These are phyloP conservation scores for Pitangus sulphuratus DNA, from an alignment of 2,797 vertebrate species.

Conservation along the genomic window DNA sequence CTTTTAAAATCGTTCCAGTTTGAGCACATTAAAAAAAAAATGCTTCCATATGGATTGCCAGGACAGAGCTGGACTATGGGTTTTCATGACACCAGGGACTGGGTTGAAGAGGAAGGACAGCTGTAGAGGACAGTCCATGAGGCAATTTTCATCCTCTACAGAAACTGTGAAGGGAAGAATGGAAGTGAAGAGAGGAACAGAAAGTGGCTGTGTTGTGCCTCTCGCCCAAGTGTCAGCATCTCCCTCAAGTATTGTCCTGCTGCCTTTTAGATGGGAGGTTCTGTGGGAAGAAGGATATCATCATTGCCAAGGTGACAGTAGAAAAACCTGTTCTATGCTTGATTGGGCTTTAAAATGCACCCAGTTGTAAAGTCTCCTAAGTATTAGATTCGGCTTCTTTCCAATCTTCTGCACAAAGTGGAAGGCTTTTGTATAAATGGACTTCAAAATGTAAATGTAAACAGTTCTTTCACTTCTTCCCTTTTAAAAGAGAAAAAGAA, in stretches of 20 bases:
- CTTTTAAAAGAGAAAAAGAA: conserved; percentile 12
- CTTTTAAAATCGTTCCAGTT: background rate
- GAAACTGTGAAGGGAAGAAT: background rate
- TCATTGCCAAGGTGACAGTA: background rate
- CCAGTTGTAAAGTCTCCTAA: background rate
- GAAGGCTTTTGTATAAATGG: background rate
- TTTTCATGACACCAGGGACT: background rate
- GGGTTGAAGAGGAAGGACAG: background rate
- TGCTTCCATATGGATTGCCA: background rate
- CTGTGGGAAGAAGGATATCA: background rate
- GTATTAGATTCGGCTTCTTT: background rate
- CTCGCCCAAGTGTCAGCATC: background rate
- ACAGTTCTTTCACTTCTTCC: background rate
- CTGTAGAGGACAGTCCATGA: background rate
- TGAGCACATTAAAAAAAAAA: background rate
- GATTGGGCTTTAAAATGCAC: background rate
- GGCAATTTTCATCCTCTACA: background rate
- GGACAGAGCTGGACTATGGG: background rate
- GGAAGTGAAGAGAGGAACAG: background rate
- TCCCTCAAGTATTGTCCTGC: background rate
- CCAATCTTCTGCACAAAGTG: background rate
- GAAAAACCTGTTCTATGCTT: background rate
- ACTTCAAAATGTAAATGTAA: conserved; percentile 11
- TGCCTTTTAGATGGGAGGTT: background rate
- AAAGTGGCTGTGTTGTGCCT: background rate